phyloP scores from a whole-genome alignment of 2,888 invertebrate genomes.

The Drosophila prolongata region DNA sequence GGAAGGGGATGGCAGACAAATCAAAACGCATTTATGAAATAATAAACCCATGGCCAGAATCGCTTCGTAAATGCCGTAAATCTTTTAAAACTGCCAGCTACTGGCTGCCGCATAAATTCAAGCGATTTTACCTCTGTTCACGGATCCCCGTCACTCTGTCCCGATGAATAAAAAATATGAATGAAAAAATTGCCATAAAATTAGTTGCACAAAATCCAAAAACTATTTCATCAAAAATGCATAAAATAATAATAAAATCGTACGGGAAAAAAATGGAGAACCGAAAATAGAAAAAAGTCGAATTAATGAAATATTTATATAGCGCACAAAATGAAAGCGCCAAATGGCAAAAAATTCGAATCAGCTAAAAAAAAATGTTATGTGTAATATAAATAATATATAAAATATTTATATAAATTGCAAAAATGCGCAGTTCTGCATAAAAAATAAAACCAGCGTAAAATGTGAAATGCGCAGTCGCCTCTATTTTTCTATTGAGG shows the following conservation, averaged over 20 bases:
- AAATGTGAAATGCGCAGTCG: conserved; percentile 73
- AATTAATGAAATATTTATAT: conserved; percentile 76
- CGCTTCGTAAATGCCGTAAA: conserved; percentile 50
- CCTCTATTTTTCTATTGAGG: conserved; percentile 72
- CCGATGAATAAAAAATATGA: conserved; percentile 26
- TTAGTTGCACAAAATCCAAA: conserved; percentile 69
- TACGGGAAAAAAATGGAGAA: conserved; percentile 22
- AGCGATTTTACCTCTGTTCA: conserved; percentile 15
- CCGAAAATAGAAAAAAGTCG: conserved; percentile 57
- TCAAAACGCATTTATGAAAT: conserved; percentile 51
- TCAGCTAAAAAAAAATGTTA: conserved; percentile 40
- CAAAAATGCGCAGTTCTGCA: conserved; percentile 68
- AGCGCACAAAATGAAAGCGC: conserved; percentile 52
- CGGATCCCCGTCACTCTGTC: conserved; percentile 2
- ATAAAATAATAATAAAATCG: conserved; percentile 59
- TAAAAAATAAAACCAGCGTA: conserved; percentile 50
- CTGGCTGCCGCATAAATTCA: conserved; percentile 45
- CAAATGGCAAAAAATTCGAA: conserved; percentile 30
- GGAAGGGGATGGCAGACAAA: conserved; percentile 8
- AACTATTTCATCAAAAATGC: conserved; percentile 77
- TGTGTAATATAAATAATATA: conserved; percentile 78
- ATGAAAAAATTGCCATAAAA: conserved; percentile 48
- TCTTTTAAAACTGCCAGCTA: conserved; percentile 53
- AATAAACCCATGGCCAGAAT: conserved; percentile 43
- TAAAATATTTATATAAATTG: conserved; percentile 80